phyloP scores from a whole-genome alignment of 2,113 vertebrate genomes.

The Alectura lathami region DNA sequence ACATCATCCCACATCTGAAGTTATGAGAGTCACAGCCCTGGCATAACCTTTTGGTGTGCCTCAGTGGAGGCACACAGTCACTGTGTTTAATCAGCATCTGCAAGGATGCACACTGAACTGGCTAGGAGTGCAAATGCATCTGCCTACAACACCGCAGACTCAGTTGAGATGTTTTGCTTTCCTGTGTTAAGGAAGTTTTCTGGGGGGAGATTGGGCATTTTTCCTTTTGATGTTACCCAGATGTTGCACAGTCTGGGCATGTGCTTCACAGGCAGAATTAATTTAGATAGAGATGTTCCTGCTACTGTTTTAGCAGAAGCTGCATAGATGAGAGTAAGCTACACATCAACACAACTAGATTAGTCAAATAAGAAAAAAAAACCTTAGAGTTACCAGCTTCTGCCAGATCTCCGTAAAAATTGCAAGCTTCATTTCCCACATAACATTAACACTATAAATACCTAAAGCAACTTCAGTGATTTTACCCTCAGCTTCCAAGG shows the following conservation, averaged over 20 bases:
- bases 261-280: not conserved
- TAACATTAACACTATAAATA: not conserved
- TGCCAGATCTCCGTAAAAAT: not conserved
- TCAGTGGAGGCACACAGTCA: not conserved
- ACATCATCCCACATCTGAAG: not conserved
- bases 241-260: too few species aligned
- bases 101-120: not conserved
- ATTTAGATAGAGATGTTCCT: not conserved
- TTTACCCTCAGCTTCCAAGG: not conserved
- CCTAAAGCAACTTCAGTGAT: not conserved
- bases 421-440: not conserved
- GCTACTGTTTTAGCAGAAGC: not conserved
- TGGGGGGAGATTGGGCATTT: accelerated
- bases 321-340: not conserved
- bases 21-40: not conserved
- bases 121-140: not conserved
- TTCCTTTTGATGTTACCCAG: not conserved
- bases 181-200: not conserved
- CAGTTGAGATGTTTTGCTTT: not conserved
- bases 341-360: not conserved
- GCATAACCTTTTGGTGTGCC: accelerated
- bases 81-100: not conserved
- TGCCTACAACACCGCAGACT: not conserved
- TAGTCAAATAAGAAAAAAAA: too few species aligned
- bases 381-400: accelerated